Conservation (phyloP, 2,797 vertebrate genomes). For the Micropoecilia bifurca region DNA sequence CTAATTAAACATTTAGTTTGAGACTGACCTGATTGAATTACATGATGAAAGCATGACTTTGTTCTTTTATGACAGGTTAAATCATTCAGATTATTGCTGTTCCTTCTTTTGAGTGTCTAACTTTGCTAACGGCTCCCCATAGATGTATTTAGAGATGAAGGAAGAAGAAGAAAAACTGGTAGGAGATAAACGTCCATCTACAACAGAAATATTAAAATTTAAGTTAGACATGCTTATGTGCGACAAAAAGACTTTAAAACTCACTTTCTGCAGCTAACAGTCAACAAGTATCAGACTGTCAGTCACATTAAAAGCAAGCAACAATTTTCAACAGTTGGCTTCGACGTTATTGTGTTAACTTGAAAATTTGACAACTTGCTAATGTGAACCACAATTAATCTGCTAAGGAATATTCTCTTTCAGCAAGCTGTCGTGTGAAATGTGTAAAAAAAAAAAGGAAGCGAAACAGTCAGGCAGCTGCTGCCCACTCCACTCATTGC, state of each 20-base stretch:
- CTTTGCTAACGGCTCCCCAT: background rate
- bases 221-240: background rate
- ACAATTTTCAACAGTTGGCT: background rate
- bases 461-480: background rate
- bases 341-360: background rate
- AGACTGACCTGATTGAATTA: too few species aligned
- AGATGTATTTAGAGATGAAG: background rate
- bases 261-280: background rate
- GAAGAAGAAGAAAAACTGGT: background rate
- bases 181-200: background rate
- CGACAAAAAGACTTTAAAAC: background rate
- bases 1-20: too few species aligned
- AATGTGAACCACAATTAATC: constrained; percentile 7
- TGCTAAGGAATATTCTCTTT: background rate
- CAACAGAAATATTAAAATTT: background rate
- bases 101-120: too few species aligned
- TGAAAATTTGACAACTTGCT: constrained; percentile 6
- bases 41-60: too few species aligned
- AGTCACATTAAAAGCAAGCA: background rate
- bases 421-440: constrained; percentile 10
- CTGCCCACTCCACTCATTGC: background rate
- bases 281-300: background rate
- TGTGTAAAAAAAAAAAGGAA: background rate
- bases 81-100: too few species aligned
- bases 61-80: too few species aligned